These are phyloP conservation scores for Pangasianodon hypophthalmus DNA, from an alignment of 2,113 vertebrate genomes.

Conservation along the genomic window DNA sequence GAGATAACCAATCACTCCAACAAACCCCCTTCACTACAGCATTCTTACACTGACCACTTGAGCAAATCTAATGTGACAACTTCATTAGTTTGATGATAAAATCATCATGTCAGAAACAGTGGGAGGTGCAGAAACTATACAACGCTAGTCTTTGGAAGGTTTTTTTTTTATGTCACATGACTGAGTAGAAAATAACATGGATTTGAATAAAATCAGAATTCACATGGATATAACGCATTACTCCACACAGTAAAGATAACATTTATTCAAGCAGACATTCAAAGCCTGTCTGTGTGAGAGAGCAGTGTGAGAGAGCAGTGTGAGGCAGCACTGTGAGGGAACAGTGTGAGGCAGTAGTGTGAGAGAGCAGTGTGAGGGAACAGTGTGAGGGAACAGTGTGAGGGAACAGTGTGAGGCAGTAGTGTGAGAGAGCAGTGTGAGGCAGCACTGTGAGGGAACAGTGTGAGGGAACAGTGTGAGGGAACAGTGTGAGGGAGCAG, in stretches of 20 bases:
- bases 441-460: too few relatives aligned
- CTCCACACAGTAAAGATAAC: not conserved
- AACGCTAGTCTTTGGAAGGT: not conserved
- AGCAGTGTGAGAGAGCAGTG: too few relatives aligned
- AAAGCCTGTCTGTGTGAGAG: too few relatives aligned
- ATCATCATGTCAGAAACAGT: constrained; percentile 24
- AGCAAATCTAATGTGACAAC: constrained; percentile 39
- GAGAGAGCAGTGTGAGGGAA: too few relatives aligned
- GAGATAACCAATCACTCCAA: constrained; percentile 57
- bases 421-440: too few relatives aligned
- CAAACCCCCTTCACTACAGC: constrained; percentile 38
- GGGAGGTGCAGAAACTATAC: not conserved
- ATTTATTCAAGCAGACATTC: not conserved
- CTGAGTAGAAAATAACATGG: not conserved
- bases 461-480: too few relatives aligned
- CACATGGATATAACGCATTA: too few relatives aligned
- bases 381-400: too few relatives aligned
- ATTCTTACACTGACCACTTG: constrained; percentile 36
- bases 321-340: too few relatives aligned
- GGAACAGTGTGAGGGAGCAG: too few relatives aligned
- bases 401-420: too few relatives aligned
- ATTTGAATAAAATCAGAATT: not conserved
- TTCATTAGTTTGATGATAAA: constrained; percentile 43
- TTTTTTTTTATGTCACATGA: not conserved
- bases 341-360: too few relatives aligned